Percentiles rank a stretch among this genome's conserved stretches.
phyloP scores from a whole-genome alignment of 2,888 invertebrate species.

The Drosophila lacicola region DNA sequence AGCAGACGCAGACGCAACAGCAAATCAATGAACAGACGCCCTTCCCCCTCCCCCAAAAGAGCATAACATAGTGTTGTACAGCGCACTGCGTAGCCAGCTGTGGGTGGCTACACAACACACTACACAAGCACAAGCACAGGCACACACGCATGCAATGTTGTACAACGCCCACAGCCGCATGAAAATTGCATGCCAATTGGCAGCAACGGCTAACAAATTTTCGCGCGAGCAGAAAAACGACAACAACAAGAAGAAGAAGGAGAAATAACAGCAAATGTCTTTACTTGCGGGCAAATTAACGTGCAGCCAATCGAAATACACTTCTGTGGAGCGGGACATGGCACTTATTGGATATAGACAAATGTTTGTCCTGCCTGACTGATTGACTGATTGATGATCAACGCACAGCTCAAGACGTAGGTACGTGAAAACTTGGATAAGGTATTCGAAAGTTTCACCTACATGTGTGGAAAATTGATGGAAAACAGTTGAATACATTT shows the following conservation, averaged over 20 bases:
- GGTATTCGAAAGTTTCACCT: not conserved
- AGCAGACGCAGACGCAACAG: constrained; percentile 51
- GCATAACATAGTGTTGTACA: constrained; percentile 15
- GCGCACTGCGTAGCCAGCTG: constrained; percentile 23
- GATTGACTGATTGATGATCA: not conserved
- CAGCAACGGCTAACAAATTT: constrained; percentile 58
- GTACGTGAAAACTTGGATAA: not conserved
- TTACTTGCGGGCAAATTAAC: constrained; percentile 48
- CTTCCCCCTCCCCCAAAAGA: constrained; percentile 2
- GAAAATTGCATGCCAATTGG: constrained; percentile 72
- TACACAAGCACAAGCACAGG: constrained; percentile 7
- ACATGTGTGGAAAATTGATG: not conserved
- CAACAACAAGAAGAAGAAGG: constrained; percentile 12
- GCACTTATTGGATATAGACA: not conserved
- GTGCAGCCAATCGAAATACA: constrained; percentile 33
- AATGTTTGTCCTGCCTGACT: not conserved
- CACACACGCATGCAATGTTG: constrained; percentile 29
- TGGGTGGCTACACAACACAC: constrained; percentile 44
- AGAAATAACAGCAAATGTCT: constrained; percentile 33
- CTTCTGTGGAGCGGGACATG: constrained; percentile 9
- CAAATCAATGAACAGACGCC: constrained; percentile 40
- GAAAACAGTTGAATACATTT: not conserved
- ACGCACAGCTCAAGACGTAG: not conserved
- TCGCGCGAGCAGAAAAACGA: constrained; percentile 36
- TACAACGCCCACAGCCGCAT: constrained; percentile 56